Percentiles rank a stretch among this genome's conserved stretches.
phyloP scores from a whole-genome alignment of 2,113 vertebrate species.

The Campylorhamphus procurvoides region DNA sequence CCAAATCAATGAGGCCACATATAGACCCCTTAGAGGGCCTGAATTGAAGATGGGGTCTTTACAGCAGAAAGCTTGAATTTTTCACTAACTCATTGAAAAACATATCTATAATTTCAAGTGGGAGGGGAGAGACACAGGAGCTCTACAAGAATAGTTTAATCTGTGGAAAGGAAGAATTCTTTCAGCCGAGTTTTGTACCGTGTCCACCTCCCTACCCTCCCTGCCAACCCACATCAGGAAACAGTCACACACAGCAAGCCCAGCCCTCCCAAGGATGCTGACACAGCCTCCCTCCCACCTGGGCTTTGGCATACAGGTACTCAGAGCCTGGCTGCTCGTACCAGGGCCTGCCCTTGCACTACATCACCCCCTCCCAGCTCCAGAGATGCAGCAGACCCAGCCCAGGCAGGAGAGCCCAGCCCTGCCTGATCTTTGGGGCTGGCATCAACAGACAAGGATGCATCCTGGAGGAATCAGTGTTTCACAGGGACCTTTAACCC shows the following conservation, averaged over 20 bases:
- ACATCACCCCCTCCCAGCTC: background rate
- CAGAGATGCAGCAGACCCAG: background rate
- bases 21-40: background rate
- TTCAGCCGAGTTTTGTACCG: background rate
- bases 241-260: background rate
- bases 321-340: background rate
- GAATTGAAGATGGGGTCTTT: background rate
- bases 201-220: background rate
- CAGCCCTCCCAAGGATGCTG: background rate
- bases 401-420: background rate
- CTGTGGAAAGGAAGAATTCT: background rate
- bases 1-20: background rate
- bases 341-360: background rate
- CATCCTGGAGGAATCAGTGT: background rate
- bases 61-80: background rate
- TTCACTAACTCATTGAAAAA: background rate
- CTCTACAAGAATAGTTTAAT: background rate
- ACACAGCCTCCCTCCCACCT: background rate
- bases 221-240: background rate
- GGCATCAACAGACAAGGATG: background rate
- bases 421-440: background rate
- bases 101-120: slow-evolving; percentile 29
- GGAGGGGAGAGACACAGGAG: background rate
- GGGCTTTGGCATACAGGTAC: background rate
- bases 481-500: background rate